These are phyloP conservation scores for Myiopsitta monachus DNA, from an alignment of 2,113 vertebrate genomes.

Conservation along the genomic window DNA sequence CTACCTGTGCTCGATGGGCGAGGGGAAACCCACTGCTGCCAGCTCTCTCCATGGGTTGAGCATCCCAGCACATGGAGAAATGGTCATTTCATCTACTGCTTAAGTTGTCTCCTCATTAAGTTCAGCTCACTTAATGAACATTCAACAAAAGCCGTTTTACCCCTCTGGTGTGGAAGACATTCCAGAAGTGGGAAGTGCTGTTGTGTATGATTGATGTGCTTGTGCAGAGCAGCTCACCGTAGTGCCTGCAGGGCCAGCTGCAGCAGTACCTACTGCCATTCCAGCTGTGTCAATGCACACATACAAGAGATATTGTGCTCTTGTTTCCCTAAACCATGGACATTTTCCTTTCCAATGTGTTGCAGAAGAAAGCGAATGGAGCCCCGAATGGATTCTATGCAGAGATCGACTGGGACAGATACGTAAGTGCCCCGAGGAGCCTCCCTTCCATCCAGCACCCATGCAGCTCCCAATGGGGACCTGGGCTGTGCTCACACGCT, in stretches of 20 bases:
- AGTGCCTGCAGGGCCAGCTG: neutral
- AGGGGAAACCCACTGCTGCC: neutral
- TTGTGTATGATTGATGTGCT: rapidly evolving
- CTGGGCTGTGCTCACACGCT: rapidly evolving
- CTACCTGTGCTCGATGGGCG: rapidly evolving
- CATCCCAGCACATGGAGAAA: rapidly evolving
- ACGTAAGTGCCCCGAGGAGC: conserved; percentile 79
- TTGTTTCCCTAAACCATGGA: neutral
- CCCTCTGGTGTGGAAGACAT: neutral
- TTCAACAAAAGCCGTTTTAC: rapidly evolving
- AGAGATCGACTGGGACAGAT: conserved; percentile 99
- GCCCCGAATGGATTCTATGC: conserved; percentile 97
- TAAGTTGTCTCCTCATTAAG: neutral
- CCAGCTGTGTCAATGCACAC: neutral
- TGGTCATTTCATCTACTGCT: rapidly evolving
- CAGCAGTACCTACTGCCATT: rapidly evolving
- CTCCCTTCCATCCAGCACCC: neutral
- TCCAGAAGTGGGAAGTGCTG: neutral
- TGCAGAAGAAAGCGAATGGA: conserved; percentile 93
- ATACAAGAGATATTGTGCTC: neutral
- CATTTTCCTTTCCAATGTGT: conserved; percentile 48
- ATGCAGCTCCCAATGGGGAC: rapidly evolving
- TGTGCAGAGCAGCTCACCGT: rapidly evolving
- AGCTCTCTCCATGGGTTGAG: neutral
- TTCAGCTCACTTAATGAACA: neutral